Evolutionary conservation across 2,888 invertebrate genomes (phyloP).

Genomic region (Digitonthophagus gazella): DNA sequence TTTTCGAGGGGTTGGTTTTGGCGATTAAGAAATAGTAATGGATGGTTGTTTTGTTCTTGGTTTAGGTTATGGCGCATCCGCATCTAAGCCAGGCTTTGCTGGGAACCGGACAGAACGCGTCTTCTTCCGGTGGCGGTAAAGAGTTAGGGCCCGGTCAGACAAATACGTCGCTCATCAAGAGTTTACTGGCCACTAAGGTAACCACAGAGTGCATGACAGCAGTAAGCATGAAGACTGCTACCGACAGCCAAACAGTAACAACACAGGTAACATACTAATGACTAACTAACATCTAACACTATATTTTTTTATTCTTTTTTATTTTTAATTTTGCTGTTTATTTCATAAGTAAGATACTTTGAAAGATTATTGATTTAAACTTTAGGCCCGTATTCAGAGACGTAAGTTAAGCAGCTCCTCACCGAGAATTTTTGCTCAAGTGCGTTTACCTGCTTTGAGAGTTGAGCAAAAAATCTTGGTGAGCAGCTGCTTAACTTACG

Average conservation of each 20-base stretch:
- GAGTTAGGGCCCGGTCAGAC: constrained; percentile 51
- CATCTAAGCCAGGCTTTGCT: constrained; percentile 62
- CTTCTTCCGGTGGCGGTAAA: constrained; percentile 23
- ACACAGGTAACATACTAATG: constrained; percentile 46
- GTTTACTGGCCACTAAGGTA: constrained; percentile 92
- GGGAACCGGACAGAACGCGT: constrained; percentile 43
- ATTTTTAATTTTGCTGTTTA: not conserved
- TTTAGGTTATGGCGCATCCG: constrained; percentile 60
- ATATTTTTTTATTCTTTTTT: constrained; percentile 11
- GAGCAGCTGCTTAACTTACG: too few species aligned
- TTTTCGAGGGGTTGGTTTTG: not conserved
- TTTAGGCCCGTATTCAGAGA: too few species aligned
- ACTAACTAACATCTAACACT: constrained; percentile 24
- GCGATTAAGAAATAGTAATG: not conserved
- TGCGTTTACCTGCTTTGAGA: too few species aligned
- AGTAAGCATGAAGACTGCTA: constrained; percentile 52
- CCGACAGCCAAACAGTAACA: constrained; percentile 56
- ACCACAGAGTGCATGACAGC: constrained; percentile 57
- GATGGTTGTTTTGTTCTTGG: not conserved
- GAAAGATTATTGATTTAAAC: too few species aligned
- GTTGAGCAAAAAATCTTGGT: too few species aligned
- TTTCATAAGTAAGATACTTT: constrained; percentile 4
- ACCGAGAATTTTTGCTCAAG: too few species aligned
- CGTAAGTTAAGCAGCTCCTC: too few species aligned
- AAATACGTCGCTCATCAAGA: constrained; percentile 86